Evolutionary conservation across 1,140 invertebrate species (phyloP).

Genomic region (Lysiphlebus fabarum): DNA sequence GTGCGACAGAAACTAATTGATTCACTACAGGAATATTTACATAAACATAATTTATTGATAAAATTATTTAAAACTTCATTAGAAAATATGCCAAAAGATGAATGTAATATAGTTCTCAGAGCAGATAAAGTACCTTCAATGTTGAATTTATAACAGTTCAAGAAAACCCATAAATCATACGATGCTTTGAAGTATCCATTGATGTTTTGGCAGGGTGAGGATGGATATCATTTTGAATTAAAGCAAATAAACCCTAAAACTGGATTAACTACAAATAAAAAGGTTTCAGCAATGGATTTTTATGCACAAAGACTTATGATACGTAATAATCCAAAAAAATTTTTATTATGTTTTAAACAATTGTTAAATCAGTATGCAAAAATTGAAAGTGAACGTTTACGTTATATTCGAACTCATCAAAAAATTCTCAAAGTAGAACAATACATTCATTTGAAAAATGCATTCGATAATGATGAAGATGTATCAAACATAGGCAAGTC

Average conservation of each 20-base stretch:
- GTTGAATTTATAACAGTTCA: conserved; percentile 5
- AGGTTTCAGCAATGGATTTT: conserved; percentile 40
- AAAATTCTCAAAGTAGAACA: conserved; percentile 41
- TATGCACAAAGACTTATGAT: conserved; percentile 47
- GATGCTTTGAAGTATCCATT: conserved; percentile 33
- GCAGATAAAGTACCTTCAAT: conserved; percentile 14
- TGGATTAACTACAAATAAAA: conserved; percentile 32
- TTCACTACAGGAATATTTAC: conserved; percentile 8
- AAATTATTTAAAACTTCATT: conserved; percentile 6
- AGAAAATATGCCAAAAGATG: neutral
- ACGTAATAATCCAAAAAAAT: conserved; percentile 16
- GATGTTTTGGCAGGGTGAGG: conserved; percentile 44
- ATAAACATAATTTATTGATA: conserved; percentile 15
- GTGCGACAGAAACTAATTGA: conserved; percentile 9
- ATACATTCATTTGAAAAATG: conserved; percentile 32
- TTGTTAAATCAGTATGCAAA: conserved; percentile 50
- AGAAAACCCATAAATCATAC: conserved; percentile 19
- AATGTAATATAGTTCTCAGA: conserved; percentile 3
- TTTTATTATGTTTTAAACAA: conserved; percentile 21
- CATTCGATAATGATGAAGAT: conserved; percentile 22
- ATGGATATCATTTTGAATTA: conserved; percentile 43
- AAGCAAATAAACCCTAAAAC: conserved; percentile 31
- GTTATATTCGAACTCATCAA: conserved; percentile 51
- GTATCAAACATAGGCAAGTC: conserved; percentile 33
- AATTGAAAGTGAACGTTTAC: conserved; percentile 51